Evolutionary conservation across 2,888 invertebrate genomes (phyloP), one percentile per base, ranked within the genome.

Genomic region (Metallyticus violacea): DNA sequence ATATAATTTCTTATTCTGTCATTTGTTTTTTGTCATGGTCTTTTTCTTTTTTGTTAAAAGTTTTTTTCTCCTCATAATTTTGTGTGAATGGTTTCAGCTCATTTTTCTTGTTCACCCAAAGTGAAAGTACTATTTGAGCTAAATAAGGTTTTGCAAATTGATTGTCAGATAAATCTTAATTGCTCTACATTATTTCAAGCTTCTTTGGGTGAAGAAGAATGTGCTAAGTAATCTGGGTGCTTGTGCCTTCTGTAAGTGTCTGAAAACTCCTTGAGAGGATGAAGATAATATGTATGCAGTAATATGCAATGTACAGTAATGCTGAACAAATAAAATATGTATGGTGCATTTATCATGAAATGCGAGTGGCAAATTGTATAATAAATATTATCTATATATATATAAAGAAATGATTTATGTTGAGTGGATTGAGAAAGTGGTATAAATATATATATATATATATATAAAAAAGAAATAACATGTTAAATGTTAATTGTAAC

Each of bases 401-500:
- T 30, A 82, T n/a, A 86, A 28, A 76, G 9, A 86, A n/a, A 83
- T 82, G n/a, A 62, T 62, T 29, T 77, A 86, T 86, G 85, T 84
- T 79, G 86, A 84, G 76, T 85, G 79, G 62, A 81, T 82, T 78
- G 81, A 85, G 81, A 78, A 78, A 85, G n/a, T 85, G 82, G 29
- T 83, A 77, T 83, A 77, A 77, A 83, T 83, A 86, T 77, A 83
- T 85, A 79, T 85, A 85, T 40, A 27, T 30, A n/a, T n/a, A n/a
- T n/a, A n/a, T n/a, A n/a, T n/a, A n/a, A 82, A 84, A 79, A 27
- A 81, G 76, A 87, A 87, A 62, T 85, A 85, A 81, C 29, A 77
- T 85, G 81, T 81, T 86, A 86, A 80, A 87, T 85, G 87, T 87
- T 87, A 82, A 87, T 86, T 85, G 85, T 87, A 87, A 86, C 81